These are phyloP conservation scores for Aleadryas rufinucha DNA, from an alignment of 2,113 vertebrate species.

Conservation along the genomic window DNA sequence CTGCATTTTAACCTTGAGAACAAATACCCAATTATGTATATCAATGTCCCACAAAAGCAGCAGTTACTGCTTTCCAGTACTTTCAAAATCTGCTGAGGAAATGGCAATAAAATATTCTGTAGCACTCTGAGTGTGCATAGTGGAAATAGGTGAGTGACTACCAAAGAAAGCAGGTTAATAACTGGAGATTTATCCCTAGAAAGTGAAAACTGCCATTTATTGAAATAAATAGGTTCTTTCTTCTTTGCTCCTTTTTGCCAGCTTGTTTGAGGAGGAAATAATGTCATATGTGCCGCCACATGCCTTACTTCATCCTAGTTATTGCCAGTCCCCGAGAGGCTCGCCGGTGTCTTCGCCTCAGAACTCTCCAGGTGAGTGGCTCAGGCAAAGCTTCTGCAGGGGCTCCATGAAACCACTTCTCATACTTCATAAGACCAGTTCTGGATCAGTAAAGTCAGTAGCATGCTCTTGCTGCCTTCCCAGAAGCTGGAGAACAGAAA, in stretches of 20 bases:
- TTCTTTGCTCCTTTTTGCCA: constrained; percentile 53
- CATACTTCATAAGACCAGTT: neutral
- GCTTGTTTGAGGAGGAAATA: constrained; percentile 98
- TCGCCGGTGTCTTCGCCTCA: constrained; percentile 90
- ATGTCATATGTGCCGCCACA: constrained; percentile 98
- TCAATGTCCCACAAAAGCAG: neutral
- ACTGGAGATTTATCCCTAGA: neutral
- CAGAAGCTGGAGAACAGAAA: neutral
- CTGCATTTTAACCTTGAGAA: neutral
- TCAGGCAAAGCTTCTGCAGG: neutral
- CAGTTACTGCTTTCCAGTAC: neutral
- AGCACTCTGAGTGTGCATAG: neutral
- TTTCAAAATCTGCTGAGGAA: neutral
- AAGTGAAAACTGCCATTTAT: neutral
- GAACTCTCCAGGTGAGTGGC: constrained; percentile 89
- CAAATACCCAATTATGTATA: neutral
- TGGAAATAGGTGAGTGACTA: neutral
- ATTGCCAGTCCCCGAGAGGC: constrained; percentile 84
- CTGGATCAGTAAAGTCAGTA: neutral
- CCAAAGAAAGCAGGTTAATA: neutral
- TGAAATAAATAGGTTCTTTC: neutral
- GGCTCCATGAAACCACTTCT: neutral
- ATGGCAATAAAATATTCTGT: neutral
- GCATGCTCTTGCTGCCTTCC: neutral
- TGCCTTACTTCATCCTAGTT: constrained; percentile 91